Percentiles rank a stretch among this genome's conserved stretches.
These are phyloP conservation scores for Tyto alba DNA, from an alignment of 2,113 vertebrate genomes.

Conservation along the genomic window DNA sequence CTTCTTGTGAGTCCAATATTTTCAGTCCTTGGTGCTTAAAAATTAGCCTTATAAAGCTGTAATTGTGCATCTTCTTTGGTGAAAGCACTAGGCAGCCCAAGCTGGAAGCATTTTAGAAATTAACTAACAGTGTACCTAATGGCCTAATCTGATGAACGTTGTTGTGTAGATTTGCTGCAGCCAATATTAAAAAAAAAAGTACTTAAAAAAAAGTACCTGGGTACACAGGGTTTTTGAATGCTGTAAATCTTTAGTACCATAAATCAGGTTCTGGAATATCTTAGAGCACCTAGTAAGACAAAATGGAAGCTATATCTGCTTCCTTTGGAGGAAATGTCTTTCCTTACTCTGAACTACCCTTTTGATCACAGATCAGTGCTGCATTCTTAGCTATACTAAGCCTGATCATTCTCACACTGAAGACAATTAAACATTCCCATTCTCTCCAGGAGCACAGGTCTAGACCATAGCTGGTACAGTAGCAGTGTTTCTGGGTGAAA, in stretches of 20 bases:
- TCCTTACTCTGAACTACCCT: background rate
- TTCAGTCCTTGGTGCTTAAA: conserved; percentile 15
- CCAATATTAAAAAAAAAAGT: background rate
- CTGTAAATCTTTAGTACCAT: background rate
- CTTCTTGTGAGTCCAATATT: conserved; percentile 19
- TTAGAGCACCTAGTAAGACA: background rate
- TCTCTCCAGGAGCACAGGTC: background rate
- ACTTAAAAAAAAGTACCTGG: background rate
- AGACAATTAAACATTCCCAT: background rate
- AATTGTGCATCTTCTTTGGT: background rate
- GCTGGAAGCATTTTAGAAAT: background rate
- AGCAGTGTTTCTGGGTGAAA: background rate
- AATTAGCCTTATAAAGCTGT: background rate
- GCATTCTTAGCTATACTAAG: background rate
- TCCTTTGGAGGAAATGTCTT: background rate
- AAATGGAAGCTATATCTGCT: background rate
- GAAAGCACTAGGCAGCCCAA: background rate
- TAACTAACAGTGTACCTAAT: background rate
- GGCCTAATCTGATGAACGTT: background rate
- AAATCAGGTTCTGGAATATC: background rate
- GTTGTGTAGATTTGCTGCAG: background rate
- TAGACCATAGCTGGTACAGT: background rate
- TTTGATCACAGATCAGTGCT: background rate
- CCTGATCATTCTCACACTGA: background rate
- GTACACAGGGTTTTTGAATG: background rate